Evolutionary conservation across 2,113 vertebrate species (phyloP).

Genomic region (Prunella himalayana): DNA sequence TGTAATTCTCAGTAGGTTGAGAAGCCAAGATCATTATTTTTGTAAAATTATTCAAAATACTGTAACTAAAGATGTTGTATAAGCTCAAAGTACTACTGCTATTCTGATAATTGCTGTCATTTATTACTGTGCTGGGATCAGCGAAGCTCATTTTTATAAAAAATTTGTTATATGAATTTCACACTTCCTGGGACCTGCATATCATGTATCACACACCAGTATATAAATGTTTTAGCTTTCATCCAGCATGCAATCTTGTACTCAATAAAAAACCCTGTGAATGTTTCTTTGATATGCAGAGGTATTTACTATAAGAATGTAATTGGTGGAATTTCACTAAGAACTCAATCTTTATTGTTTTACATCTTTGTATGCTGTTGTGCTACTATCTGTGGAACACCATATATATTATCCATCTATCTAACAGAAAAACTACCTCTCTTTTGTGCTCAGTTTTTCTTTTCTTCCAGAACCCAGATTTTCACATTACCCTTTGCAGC

Average conservation of each 20-base stretch:
- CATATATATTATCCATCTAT: background rate
- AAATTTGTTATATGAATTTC: background rate
- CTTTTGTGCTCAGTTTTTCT: background rate
- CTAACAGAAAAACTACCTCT: background rate
- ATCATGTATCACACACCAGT: background rate
- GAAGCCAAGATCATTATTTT: background rate
- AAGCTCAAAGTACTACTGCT: background rate
- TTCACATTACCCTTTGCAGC: background rate
- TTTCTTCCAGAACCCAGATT: background rate
- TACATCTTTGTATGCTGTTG: background rate
- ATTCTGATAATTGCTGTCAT: background rate
- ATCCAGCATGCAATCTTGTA: background rate
- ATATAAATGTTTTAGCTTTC: background rate
- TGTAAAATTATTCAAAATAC: background rate
- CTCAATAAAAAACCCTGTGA: background rate
- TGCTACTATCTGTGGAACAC: background rate
- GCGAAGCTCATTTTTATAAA: background rate
- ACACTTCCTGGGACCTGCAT: background rate
- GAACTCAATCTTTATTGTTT: background rate
- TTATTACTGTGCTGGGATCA: background rate
- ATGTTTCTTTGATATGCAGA: background rate
- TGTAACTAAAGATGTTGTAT: background rate
- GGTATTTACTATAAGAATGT: background rate
- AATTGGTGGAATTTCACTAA: background rate
- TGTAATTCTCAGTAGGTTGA: background rate